A percentile compares a stretch with the other conserved stretches of the same genome.
Conservation (phyloP, 2,888 invertebrate species). For the Watsonalla cultraria region DNA sequence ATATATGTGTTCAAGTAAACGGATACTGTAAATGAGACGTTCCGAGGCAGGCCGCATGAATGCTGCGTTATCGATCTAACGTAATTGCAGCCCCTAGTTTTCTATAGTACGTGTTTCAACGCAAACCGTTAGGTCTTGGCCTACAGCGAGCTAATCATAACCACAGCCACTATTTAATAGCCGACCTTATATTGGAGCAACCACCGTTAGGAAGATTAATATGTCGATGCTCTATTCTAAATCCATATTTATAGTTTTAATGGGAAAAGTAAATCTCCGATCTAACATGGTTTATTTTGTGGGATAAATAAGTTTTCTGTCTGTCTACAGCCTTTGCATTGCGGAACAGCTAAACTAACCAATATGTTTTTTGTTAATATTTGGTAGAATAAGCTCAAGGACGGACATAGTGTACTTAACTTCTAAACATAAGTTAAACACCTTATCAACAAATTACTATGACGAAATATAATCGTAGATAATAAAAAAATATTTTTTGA, state of each 20-base stretch:
- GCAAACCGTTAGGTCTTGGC: constrained; percentile 46
- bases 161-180: constrained; percentile 32
- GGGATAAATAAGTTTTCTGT: too few species aligned
- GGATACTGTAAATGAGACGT: background rate
- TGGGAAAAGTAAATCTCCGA: too few species aligned
- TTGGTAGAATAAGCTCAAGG: too few species aligned
- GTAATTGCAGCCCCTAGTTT: constrained; percentile 41
- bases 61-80: constrained; percentile 35
- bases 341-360: too few species aligned
- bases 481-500: too few species aligned
- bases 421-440: too few species aligned
- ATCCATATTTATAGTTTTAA: background rate
- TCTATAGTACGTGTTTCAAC: constrained; percentile 27
- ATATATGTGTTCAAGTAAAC: background rate
- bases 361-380: too few species aligned
- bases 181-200: constrained; percentile 25
- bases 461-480: too few species aligned
- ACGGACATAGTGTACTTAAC: too few species aligned
- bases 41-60: constrained; percentile 17
- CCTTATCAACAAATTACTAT: too few species aligned
- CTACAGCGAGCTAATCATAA: constrained; percentile 38
- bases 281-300: too few species aligned
- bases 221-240: constrained; percentile 2
- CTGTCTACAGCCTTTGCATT: too few species aligned
- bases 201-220: constrained; percentile 16